Percentiles rank a stretch among this genome's conserved stretches.
These are phyloP conservation scores for Stenoptilia bipunctidactyla DNA, from an alignment of 2,888 invertebrate species.

Conservation along the genomic window DNA sequence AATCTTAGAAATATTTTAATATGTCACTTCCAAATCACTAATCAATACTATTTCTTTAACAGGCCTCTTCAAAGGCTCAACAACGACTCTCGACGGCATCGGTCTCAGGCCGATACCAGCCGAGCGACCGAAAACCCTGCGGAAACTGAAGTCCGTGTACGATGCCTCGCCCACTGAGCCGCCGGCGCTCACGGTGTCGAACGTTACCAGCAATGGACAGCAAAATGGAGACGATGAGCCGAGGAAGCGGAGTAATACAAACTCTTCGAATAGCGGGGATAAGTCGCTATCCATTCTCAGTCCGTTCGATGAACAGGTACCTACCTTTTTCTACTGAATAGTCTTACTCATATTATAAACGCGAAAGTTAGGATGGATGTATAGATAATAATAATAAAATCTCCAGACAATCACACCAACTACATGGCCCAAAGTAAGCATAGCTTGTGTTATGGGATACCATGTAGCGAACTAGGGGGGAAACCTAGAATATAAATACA, in stretches of 20 bases:
- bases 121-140: slow-evolving; percentile 81
- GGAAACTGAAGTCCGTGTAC: slow-evolving; percentile 81
- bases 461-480: no score
- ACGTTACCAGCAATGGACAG: slow-evolving; percentile 56
- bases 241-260: slow-evolving; percentile 51
- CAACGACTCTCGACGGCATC: slow-evolving; percentile 76
- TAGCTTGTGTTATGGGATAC: no score
- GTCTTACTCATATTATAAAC: no score
- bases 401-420: no score
- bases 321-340: no score
- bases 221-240: slow-evolving; percentile 65
- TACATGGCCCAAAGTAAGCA: no score
- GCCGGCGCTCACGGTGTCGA: slow-evolving; percentile 27
- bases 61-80: slow-evolving; percentile 88
- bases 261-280: slow-evolving; percentile 55
- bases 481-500: no score
- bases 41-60: slow-evolving; percentile 32
- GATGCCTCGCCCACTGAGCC: slow-evolving; percentile 64
- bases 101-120: slow-evolving; percentile 73
- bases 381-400: no score
- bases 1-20: no score
- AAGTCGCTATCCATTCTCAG: slow-evolving; percentile 76
- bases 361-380: no score
- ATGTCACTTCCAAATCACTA: no score
- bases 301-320: slow-evolving; percentile 86